Percentiles rank a stretch among this genome's conserved stretches.
Evolutionary conservation across 2,113 vertebrate genomes (phyloP).

Genomic region (Anarhynchus alexandrinus): DNA sequence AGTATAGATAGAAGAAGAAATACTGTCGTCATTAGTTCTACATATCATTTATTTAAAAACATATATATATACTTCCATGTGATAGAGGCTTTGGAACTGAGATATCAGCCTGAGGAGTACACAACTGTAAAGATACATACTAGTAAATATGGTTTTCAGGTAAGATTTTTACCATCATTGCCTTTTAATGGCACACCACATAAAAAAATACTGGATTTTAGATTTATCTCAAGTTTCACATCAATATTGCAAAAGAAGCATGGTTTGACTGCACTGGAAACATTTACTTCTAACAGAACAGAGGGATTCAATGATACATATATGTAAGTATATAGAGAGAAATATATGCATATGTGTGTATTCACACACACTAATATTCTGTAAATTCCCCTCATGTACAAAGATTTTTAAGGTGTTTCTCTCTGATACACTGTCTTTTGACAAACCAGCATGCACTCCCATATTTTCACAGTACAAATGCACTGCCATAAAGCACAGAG

Average conservation of each 20-base stretch:
- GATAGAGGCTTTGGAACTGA: background rate
- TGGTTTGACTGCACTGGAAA: background rate
- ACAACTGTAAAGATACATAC: background rate
- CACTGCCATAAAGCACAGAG: background rate
- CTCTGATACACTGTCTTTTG: background rate
- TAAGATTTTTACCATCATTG: background rate
- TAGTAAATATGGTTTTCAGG: background rate
- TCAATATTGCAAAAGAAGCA: background rate
- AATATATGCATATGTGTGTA: background rate
- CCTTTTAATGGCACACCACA: background rate
- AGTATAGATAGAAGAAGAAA: background rate
- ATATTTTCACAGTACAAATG: background rate
- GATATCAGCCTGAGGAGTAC: background rate
- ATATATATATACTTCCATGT: background rate
- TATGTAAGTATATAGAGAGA: background rate
- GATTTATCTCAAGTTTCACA: background rate
- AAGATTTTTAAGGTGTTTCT: background rate
- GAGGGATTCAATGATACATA: background rate
- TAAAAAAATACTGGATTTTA: background rate
- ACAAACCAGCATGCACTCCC: background rate
- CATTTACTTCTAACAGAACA: background rate
- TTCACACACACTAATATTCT: background rate
- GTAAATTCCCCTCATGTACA: background rate
- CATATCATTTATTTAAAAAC: background rate
- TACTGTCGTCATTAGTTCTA: background rate